Conservation (phyloP, 2,888 invertebrate genomes). For the Ctenicera cuprea region DNA sequence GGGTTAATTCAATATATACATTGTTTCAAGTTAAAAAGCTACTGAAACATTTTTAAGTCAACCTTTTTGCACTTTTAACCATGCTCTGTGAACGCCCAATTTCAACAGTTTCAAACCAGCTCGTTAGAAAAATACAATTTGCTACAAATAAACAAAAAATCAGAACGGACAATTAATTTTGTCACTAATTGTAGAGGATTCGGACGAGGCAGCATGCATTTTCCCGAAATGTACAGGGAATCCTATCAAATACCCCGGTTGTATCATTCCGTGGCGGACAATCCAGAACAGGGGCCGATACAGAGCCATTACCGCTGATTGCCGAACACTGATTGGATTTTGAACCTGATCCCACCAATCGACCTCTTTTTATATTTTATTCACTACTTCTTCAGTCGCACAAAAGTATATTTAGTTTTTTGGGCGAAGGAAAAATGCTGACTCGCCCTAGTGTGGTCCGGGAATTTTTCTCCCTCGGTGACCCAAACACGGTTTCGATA, state of each 20-base stretch:
- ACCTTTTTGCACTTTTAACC: no score
- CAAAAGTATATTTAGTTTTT: constrained; percentile 46
- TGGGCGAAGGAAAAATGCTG: constrained; percentile 29
- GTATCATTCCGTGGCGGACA: constrained; percentile 47
- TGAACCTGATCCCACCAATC: constrained; percentile 67
- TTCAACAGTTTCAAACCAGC: no score
- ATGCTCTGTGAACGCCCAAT: no score
- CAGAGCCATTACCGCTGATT: constrained; percentile 70
- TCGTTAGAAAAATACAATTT: no score
- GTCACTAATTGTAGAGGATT: constrained; percentile 19
- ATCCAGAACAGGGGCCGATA: constrained; percentile 60
- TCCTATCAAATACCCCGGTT: constrained; percentile 43
- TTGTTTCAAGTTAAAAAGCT: no score
- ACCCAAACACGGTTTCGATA: constrained; percentile 3
- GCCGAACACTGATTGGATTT: constrained; percentile 70
- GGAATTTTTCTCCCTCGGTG: constrained; percentile 8
- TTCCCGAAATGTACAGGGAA: constrained; percentile 24
- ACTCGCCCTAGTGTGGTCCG: not conserved
- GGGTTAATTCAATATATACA: no score
- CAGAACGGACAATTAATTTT: not conserved
- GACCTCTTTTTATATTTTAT: constrained; percentile 63
- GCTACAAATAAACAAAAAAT: not conserved
- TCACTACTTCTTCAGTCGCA: constrained; percentile 44
- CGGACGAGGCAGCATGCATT: constrained; percentile 25
- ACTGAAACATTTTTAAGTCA: no score